These are phyloP conservation scores for Pseudomyrmex sp. DNA, from an alignment of 1,140 invertebrate genomes.

Conservation along the genomic window DNA sequence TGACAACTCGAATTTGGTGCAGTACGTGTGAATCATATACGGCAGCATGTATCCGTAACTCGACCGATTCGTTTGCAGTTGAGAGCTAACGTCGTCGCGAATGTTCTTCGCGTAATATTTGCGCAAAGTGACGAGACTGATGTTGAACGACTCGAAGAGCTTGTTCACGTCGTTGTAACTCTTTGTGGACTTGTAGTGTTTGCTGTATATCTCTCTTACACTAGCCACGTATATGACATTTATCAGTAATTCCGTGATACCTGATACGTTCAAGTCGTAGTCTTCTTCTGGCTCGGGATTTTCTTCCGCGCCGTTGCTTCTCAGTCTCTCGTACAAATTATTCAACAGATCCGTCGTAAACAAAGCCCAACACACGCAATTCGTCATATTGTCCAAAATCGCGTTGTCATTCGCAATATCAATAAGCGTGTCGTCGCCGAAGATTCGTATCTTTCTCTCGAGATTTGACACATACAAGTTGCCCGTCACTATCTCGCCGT, in stretches of 20 bases:
- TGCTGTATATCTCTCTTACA: constrained; percentile 73
- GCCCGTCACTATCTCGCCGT: constrained; percentile 79
- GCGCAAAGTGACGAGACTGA: constrained; percentile 58
- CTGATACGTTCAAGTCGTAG: constrained; percentile 48
- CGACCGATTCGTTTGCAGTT: constrained; percentile 46
- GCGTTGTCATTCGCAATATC: constrained; percentile 65
- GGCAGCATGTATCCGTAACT: constrained; percentile 63
- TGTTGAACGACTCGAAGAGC: constrained; percentile 54
- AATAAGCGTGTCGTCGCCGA: constrained; percentile 64
- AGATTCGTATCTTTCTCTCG: constrained; percentile 68
- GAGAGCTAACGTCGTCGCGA: constrained; percentile 50
- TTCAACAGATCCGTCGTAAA: constrained; percentile 78
- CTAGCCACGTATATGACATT: constrained; percentile 74
- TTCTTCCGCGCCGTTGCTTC: background rate
- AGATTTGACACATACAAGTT: constrained; percentile 74
- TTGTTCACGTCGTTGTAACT: constrained; percentile 65
- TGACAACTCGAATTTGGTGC: constrained; percentile 41
- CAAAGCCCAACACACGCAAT: constrained; percentile 80
- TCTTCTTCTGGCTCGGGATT: background rate
- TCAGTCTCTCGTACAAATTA: constrained; percentile 65
- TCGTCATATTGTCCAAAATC: constrained; percentile 72
- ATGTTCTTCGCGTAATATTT: constrained; percentile 59
- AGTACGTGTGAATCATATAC: constrained; percentile 61
- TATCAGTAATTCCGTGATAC: constrained; percentile 61
- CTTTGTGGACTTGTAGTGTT: constrained; percentile 78